phyloP scores from a whole-genome alignment of 1,140 invertebrate species.

The Apis cerana region DNA sequence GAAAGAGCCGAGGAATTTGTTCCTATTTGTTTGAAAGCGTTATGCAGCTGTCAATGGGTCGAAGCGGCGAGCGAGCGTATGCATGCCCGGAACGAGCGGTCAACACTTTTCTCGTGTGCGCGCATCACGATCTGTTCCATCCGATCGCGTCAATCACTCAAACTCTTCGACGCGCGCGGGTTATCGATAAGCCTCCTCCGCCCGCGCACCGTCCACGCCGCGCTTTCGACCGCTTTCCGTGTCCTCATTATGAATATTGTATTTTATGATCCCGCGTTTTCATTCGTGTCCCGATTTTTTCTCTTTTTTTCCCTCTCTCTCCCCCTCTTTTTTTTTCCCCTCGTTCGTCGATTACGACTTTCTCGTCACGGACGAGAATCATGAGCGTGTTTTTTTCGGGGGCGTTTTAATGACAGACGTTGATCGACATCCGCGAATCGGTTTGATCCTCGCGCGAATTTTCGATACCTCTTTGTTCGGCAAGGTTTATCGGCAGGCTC shows the following conservation, averaged over 20 bases:
- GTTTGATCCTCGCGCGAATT: background rate
- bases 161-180: constrained; percentile 65
- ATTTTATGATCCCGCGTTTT: constrained; percentile 67
- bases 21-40: constrained; percentile 70
- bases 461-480: no score
- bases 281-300: background rate
- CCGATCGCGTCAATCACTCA: constrained; percentile 74
- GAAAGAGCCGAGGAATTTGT: constrained; percentile 60
- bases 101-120: constrained; percentile 65
- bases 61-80: constrained; percentile 50
- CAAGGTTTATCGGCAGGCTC: no score
- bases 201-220: constrained; percentile 25
- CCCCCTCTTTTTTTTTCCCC: no score
- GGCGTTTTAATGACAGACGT: background rate
- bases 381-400: background rate
- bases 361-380: background rate
- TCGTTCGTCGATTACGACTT: background rate
- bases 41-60: constrained; percentile 69
- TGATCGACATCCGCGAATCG: background rate
- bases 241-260: constrained; percentile 72
- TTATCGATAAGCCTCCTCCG: constrained; percentile 61
- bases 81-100: constrained; percentile 65
- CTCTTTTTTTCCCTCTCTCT: background rate
- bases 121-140: constrained; percentile 69
- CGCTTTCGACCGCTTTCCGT: constrained; percentile 46